Evolutionary conservation across 2,888 invertebrate genomes (phyloP).

Genomic region (Lasioglossum lativentre): DNA sequence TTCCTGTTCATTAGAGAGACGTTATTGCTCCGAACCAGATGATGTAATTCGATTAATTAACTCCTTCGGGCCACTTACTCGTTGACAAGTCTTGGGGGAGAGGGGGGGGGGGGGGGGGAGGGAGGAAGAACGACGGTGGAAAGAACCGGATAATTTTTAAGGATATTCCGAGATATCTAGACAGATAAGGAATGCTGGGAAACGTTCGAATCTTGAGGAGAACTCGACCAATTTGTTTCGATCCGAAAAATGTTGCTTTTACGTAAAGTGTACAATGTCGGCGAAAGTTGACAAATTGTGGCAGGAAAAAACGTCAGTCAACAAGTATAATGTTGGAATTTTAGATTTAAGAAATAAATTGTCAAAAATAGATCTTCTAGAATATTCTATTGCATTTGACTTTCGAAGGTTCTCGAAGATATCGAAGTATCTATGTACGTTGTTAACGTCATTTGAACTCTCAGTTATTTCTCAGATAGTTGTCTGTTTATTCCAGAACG

Average conservation of each 20-base stretch:
- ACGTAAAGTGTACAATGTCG: not conserved
- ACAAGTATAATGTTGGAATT: too few species aligned
- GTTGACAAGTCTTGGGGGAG: conserved; percentile 1
- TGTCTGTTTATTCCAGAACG: too few species aligned
- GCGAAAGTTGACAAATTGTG: not conserved
- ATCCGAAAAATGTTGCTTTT: not conserved
- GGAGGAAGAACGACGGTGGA: conserved; percentile 21
- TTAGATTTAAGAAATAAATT: too few species aligned
- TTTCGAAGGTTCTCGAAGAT: too few species aligned
- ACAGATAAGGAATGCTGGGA: conserved; percentile 6
- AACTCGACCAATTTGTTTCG: not conserved
- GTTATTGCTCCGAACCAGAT: conserved; percentile 65
- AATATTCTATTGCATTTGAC: too few species aligned
- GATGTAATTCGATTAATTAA: conserved; percentile 77
- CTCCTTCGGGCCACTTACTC: conserved; percentile 41
- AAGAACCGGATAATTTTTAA: conserved; percentile 26
- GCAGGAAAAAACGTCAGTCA: not conserved
- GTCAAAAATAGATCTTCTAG: too few species aligned
- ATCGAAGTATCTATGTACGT: too few species aligned
- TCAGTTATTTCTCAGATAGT: too few species aligned
- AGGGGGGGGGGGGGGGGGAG: too few species aligned
- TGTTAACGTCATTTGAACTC: too few species aligned
- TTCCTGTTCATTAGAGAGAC: conserved; percentile 62
- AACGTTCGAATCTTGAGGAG: not conserved
- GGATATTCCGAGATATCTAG: not conserved